Evolutionary conservation across 1,140 invertebrate genomes (phyloP), one percentile per base, ranked within the genome.

Genomic region (Calycopis cecrops): DNA sequence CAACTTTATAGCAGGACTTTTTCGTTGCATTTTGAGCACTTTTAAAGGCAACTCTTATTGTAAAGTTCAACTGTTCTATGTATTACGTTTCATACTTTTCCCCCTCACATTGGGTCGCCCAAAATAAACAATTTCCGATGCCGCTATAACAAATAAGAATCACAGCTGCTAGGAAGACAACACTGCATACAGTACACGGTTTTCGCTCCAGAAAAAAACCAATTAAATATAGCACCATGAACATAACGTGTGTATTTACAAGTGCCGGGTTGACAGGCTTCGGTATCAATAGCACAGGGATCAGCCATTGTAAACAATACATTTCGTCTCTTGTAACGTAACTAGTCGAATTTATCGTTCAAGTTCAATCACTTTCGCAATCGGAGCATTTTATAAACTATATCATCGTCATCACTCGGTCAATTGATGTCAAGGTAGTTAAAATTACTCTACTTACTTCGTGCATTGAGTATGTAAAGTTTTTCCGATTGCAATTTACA

Each of bases 301-400:
- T 96, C 67, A 99, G 88, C 95, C 97, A 99, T 91, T 99, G 97
- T 73, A 99, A 91, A 90, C 98, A 99, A 91, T 99, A 99, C 98
- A 99, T 99, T 59, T 76, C 70, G 76, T 37, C 59, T 55, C 38
- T 52, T 33, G 37, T 53, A 42, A 10, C 9, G 52, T 53, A 37
- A 35, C n/a, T n/a, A 42, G 16, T 33, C n/a, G 33, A 12, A 33
- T 42, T 44, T 35, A 14, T 42, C 52, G 40, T 53, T 16, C 12
- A 53, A 53, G 33, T 17, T 42, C 11, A 53, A 67, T 62, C 57
- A 64, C 58, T 72, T 52, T 63, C 61, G 60, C 60, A 79, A 75
- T 72, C 63, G 73, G 74, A 79, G 82, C 82, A 66, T 71, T 79
- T 73, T 59, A 60, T 60, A 59, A 51, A 62, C 61, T 76, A 75